Evolutionary conservation across 92 coral and sea anemone genomes (phyloP).

Genomic region (Palythoa grandiflora): DNA sequence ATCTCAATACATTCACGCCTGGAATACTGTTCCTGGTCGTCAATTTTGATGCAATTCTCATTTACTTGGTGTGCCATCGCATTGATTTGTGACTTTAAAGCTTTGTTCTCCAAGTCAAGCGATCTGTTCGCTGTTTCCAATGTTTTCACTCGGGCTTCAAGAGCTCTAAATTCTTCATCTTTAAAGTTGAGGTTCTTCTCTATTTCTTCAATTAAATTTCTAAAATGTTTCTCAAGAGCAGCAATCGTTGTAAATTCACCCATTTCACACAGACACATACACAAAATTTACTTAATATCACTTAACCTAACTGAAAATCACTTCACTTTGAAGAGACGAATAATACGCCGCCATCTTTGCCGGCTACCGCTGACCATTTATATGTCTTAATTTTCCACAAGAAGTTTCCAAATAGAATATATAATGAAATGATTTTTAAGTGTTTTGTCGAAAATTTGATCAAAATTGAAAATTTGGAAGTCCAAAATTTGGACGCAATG

Average conservation of each 20-base stretch:
- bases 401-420: no score
- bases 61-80: neutral
- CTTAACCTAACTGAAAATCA: neutral
- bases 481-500: no score
- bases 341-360: neutral
- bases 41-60: slow-evolving; percentile 16
- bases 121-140: neutral
- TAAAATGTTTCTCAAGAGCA: neutral
- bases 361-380: slow-evolving; percentile 15
- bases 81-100: slow-evolving; percentile 5
- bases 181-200: slow-evolving; percentile 11
- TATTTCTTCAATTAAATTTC: neutral
- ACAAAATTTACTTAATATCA: neutral
- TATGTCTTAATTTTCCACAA: no score
- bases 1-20: slow-evolving; percentile 7
- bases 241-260: slow-evolving; percentile 3
- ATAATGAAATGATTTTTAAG: no score
- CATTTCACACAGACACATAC: neutral
- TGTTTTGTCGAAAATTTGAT: no score
- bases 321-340: neutral
- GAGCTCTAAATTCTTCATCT: slow-evolving; percentile 21
- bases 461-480: no score
- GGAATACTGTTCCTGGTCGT: slow-evolving; percentile 5
- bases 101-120: slow-evolving; percentile 1
- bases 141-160: slow-evolving; percentile 1